phyloP scores from a whole-genome alignment of 2,113 vertebrate genomes.

The Muntiacus muntjak region DNA sequence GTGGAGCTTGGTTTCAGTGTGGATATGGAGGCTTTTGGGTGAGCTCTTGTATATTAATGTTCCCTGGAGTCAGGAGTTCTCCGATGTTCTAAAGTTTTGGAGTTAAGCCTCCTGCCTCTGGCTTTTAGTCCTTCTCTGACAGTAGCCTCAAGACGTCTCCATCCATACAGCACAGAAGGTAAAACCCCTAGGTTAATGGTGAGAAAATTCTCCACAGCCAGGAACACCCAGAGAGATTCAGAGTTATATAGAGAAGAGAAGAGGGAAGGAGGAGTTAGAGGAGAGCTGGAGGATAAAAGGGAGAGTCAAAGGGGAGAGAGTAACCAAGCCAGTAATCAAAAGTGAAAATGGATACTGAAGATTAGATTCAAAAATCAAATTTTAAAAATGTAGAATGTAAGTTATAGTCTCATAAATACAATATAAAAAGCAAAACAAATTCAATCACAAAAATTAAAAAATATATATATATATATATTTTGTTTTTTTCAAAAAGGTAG shows the following conservation, averaged over 20 bases:
- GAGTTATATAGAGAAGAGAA: not conserved
- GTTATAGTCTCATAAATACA: not conserved
- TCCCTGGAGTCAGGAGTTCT: not conserved
- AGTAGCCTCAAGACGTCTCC: not conserved
- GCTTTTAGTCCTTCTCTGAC: not conserved
- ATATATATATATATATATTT: not conserved
- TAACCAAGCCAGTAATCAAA: not conserved
- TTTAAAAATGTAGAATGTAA: not conserved
- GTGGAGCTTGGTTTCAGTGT: not conserved
- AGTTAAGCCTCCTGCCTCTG: not conserved
- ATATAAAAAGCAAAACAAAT: not conserved
- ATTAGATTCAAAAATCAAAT: not conserved
- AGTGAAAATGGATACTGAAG: not conserved
- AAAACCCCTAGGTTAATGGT: not conserved
- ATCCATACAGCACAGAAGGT: not conserved
- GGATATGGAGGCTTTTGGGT: not conserved
- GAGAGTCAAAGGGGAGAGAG: not conserved
- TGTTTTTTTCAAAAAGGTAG: not conserved
- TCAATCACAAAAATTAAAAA: not conserved
- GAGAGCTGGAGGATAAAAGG: not conserved
- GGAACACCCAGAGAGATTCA: not conserved
- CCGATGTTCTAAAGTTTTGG: not conserved
- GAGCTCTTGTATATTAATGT: not conserved
- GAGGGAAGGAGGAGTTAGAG: not conserved
- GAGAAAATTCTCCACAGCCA: not conserved